A percentile compares a stretch with the other conserved stretches of the same genome.
Evolutionary conservation across 1,140 invertebrate species (phyloP).

Genomic region (Sipha flava): DNA sequence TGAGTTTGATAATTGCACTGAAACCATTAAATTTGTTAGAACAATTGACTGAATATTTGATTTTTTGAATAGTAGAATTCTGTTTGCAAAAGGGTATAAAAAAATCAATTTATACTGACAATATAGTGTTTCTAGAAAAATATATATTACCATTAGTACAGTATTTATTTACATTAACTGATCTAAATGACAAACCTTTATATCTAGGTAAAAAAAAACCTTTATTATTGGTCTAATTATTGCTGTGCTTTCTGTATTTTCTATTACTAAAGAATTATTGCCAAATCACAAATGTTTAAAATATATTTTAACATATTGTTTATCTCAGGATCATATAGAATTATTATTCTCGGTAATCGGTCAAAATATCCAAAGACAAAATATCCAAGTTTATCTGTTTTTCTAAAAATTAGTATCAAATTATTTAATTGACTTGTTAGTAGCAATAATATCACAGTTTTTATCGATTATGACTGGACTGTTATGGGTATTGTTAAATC

Average conservation of each 20-base stretch:
- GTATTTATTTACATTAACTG: conserved; percentile 1
- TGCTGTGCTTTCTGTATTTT: not conserved
- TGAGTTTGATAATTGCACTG: not conserved
- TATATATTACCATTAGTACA: not conserved
- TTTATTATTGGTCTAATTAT: not conserved
- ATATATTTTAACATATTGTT: not conserved
- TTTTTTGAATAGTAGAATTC: conserved; percentile 1
- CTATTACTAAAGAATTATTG: not conserved
- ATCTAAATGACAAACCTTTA: not conserved
- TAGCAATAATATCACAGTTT: too few species aligned
- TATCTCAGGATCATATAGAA: not conserved
- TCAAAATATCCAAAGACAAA: too few species aligned
- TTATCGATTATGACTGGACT: too few species aligned
- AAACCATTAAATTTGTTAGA: not conserved
- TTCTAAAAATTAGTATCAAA: too few species aligned
- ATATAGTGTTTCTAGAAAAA: not conserved
- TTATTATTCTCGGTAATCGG: too few species aligned
- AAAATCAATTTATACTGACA: not conserved
- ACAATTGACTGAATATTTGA: not conserved
- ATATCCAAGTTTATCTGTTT: too few species aligned
- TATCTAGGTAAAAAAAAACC: not conserved
- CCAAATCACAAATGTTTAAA: not conserved
- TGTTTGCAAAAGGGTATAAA: not conserved
- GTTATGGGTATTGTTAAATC: too few species aligned
- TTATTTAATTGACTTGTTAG: too few species aligned